Conservation (phyloP, 37 sponge, comb jelly and placozoan genomes). For the Aplysina aerophoba region DNA sequence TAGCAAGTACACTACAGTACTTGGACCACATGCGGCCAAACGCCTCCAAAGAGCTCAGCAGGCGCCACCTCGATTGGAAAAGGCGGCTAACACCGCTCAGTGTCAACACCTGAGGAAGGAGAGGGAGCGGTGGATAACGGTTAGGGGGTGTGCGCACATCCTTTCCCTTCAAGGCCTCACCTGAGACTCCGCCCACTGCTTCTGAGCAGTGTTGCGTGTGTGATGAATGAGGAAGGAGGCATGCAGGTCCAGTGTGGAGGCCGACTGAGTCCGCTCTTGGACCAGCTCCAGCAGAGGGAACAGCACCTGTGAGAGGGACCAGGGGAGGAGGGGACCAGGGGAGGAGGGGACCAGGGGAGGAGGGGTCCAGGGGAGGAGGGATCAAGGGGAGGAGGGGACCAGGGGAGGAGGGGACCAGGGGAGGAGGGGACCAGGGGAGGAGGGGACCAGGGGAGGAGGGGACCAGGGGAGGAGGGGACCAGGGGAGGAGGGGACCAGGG, state of each 20-base stretch:
- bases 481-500: too few relatives aligned
- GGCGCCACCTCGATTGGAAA: conserved; percentile 66
- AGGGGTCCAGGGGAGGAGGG: too few relatives aligned
- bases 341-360: neutral
- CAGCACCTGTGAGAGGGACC: conserved; percentile 74
- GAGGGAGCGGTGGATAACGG: neutral
- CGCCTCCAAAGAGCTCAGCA: conserved; percentile 49
- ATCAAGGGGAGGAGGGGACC: too few relatives aligned
- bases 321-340: neutral
- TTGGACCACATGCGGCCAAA: conserved; percentile 81
- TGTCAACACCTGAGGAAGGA: conserved; percentile 25
- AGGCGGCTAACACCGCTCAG: conserved; percentile 49
- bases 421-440: conserved; percentile 5
- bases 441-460: too few relatives aligned
- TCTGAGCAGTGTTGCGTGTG: conserved; percentile 89
- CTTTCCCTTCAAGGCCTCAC: neutral
- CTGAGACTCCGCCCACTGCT: conserved; percentile 99
- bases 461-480: too few relatives aligned
- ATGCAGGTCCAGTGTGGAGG: conserved; percentile 72
- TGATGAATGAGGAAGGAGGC: conserved; percentile 90
- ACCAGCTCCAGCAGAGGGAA: conserved; percentile 88
- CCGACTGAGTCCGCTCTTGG: conserved; percentile 55
- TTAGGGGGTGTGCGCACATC: neutral
- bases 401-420: neutral
- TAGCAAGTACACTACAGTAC: conserved; percentile 62